A percentile compares a stretch with the other conserved stretches of the same genome.
Conservation (phyloP, 1,140 invertebrate species). For the Drosophila ogumai region DNA sequence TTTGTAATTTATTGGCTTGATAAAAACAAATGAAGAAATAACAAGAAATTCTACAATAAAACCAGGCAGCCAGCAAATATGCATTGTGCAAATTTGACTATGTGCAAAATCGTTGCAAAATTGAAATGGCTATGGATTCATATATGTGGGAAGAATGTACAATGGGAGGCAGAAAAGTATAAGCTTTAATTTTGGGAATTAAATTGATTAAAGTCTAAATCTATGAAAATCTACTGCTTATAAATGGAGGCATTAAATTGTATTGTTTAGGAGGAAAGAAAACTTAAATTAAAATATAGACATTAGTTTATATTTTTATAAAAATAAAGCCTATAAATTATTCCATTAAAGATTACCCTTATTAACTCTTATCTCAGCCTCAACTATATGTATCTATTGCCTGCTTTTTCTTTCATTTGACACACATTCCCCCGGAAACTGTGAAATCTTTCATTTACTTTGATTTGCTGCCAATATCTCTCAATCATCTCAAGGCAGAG, state of each 20-base stretch:
- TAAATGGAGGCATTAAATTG: too few species aligned
- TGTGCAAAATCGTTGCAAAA: slow-evolving; percentile 61
- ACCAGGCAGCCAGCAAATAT: slow-evolving; percentile 54
- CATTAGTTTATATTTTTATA: neutral
- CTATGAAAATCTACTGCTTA: too few species aligned
- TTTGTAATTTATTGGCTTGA: slow-evolving; percentile 75
- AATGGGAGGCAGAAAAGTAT: neutral
- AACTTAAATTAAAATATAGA: neutral
- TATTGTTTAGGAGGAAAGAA: too few species aligned
- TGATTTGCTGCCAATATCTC: slow-evolving; percentile 56
- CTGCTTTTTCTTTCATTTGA: slow-evolving; percentile 21
- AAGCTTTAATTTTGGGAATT: neutral
- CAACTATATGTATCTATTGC: neutral
- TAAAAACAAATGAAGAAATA: slow-evolving; percentile 78
- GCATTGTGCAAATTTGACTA: slow-evolving; percentile 69
- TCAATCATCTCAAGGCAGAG: slow-evolving; percentile 8
- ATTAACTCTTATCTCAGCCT: too few species aligned
- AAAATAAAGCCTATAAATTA: neutral
- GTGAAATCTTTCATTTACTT: slow-evolving; percentile 70
- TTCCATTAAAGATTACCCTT: neutral
- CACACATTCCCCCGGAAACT: slow-evolving; percentile 43
- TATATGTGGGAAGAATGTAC: neutral
- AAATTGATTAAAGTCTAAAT: too few species aligned
- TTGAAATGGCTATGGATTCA: slow-evolving; percentile 50
- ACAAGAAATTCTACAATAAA: slow-evolving; percentile 67